Conservation (phyloP, 2,888 invertebrate genomes). For the Zaprionus lineosus region DNA sequence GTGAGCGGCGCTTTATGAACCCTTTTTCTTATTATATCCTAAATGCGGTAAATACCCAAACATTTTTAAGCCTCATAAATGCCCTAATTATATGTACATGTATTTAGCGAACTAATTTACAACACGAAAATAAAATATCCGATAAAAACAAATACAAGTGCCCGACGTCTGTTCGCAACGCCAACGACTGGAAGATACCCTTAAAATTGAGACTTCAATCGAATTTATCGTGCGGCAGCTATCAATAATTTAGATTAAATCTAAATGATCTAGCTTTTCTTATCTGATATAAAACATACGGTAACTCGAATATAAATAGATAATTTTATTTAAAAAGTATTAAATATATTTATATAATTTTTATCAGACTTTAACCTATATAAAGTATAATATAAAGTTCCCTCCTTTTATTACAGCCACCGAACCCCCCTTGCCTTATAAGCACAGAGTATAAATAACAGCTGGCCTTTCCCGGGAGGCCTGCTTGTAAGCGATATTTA, state of each 20-base stretch:
- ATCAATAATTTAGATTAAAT: too few relatives aligned
- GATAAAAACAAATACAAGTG: neutral
- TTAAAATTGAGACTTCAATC: too few relatives aligned
- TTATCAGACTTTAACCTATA: too few relatives aligned
- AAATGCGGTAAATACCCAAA: conserved; percentile 11
- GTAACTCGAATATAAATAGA: too few relatives aligned
- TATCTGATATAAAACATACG: too few relatives aligned
- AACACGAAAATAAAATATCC: conserved; percentile 1
- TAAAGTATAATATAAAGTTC: neutral
- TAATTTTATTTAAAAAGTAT: too few relatives aligned
- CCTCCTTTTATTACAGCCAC: neutral
- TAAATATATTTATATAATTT: too few relatives aligned
- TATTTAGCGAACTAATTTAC: conserved; percentile 16
- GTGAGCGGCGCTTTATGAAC: conserved; percentile 40
- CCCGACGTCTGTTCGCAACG: too few relatives aligned
- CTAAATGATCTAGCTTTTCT: too few relatives aligned
- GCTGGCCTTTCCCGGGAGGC: conserved; percentile 29
- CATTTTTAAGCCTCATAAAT: conserved; percentile 28
- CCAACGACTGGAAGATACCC: too few relatives aligned
- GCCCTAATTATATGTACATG: conserved; percentile 45
- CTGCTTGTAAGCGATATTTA: conserved; percentile 4
- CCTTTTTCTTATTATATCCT: neutral
- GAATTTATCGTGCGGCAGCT: too few relatives aligned
- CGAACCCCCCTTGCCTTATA: neutral
- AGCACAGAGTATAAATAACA: neutral